These are phyloP conservation scores for Myotis lucifugus DNA, from an alignment of 2,113 vertebrate species.

Conservation along the genomic window DNA sequence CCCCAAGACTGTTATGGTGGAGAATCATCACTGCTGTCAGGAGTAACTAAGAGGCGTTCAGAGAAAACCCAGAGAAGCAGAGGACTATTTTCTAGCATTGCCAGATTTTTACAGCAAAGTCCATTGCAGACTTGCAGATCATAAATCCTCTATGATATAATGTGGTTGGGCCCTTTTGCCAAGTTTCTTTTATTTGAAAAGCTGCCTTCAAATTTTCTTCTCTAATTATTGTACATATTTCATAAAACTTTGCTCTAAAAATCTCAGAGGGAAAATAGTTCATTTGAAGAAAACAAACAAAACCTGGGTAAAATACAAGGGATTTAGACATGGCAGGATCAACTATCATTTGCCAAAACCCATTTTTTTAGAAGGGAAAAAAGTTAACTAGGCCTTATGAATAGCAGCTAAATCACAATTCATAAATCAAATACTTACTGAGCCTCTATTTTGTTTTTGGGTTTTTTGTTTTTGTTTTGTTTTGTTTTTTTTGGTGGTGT, in stretches of 20 bases:
- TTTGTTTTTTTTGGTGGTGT: no score
- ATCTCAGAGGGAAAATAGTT: constrained; percentile 19
- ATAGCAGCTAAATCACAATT: not conserved
- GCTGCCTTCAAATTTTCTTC: constrained; percentile 7
- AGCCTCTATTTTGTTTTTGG: not conserved
- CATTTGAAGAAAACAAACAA: constrained; percentile 50
- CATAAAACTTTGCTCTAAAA: constrained; percentile 12
- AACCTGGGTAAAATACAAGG: not conserved
- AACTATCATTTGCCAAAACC: not conserved
- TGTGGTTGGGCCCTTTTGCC: not conserved
- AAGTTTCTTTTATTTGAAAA: constrained; percentile 25
- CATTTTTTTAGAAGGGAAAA: not conserved
- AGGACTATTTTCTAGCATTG: not conserved
- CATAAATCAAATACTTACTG: not conserved
- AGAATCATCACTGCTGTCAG: not conserved
- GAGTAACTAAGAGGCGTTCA: not conserved
- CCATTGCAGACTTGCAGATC: no score
- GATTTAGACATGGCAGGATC: not conserved
- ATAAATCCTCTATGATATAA: not conserved
- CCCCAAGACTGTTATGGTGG: not conserved
- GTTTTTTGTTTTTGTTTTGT: no score
- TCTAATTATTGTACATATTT: not conserved
- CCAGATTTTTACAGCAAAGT: not conserved
- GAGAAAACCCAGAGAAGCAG: not conserved
- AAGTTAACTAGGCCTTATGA: not conserved